Conservation (phyloP, 2,888 invertebrate species). For the Habrosyne pyritoides region DNA sequence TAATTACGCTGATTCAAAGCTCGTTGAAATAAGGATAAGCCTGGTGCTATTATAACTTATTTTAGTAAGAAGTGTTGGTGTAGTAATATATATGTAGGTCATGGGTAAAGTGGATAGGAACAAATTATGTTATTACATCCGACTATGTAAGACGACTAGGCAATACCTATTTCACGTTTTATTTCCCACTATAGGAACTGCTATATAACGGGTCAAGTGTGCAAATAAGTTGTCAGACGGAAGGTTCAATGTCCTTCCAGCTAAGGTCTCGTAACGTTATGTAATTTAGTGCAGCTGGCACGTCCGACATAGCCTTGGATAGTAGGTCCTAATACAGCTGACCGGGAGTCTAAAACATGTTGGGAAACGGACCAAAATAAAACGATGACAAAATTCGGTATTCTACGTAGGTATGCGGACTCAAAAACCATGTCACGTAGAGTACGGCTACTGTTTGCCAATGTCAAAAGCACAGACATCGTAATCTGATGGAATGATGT, state of each 20-base stretch:
- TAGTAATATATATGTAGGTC: no score
- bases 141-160: no score
- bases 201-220: not conserved
- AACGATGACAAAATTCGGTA: not conserved
- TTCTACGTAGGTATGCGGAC: not conserved
- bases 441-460: not conserved
- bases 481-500: not conserved
- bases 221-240: not conserved
- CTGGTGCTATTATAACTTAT: no score
- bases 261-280: not conserved
- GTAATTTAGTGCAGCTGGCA: not conserved
- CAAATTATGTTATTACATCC: no score
- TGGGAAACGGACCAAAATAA: not conserved
- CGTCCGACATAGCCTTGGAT: not conserved
- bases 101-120: no score
- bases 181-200: not conserved
- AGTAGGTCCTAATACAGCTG: not conserved
- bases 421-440: not conserved
- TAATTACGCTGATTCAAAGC: no score
- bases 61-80: no score
- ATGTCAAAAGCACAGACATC: not conserved
- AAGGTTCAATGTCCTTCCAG: not conserved
- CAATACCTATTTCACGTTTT: not conserved
- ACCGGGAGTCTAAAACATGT: not conserved
- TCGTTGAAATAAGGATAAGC: no score